Evolutionary conservation across 1,140 invertebrate genomes (phyloP).

Genomic region (Apis florea): DNA sequence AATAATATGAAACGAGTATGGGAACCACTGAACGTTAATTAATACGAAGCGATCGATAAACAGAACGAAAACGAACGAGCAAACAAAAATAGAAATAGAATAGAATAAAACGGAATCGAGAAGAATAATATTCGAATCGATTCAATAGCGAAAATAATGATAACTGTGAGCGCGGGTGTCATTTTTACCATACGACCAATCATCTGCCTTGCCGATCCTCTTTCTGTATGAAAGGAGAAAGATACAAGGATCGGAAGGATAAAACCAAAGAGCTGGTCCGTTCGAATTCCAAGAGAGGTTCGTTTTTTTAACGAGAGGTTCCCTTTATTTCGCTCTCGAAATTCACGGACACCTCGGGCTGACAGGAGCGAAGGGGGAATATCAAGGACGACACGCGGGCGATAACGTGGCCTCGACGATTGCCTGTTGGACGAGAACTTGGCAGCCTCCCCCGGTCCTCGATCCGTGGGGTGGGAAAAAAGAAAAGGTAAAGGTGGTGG

Average conservation of each 20-base stretch:
- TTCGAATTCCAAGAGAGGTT: constrained; percentile 33
- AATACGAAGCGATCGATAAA: too few species aligned
- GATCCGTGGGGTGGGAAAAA: not conserved
- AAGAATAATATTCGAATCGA: too few species aligned
- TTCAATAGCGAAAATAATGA: too few species aligned
- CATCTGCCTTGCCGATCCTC: too few species aligned
- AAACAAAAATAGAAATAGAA: too few species aligned
- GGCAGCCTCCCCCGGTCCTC: not conserved
- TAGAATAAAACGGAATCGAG: too few species aligned
- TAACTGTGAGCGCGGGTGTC: too few species aligned
- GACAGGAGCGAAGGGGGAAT: not conserved
- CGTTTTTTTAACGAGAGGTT: constrained; percentile 36
- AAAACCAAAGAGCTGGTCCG: constrained; percentile 3
- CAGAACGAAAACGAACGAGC: too few species aligned
- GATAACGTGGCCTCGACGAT: constrained; percentile 24
- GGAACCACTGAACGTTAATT: too few species aligned
- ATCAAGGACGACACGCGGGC: constrained; percentile 43
- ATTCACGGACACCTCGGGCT: constrained; percentile 45
- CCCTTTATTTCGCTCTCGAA: constrained; percentile 38
- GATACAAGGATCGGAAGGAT: not conserved
- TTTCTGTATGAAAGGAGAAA: not conserved
- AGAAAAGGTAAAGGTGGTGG: not conserved
- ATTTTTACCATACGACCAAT: too few species aligned
- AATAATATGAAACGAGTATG: too few species aligned
- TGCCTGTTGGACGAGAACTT: constrained; percentile 31